phyloP scores from a whole-genome alignment of 2,797 vertebrate genomes.

The Pangasius krempfi region DNA sequence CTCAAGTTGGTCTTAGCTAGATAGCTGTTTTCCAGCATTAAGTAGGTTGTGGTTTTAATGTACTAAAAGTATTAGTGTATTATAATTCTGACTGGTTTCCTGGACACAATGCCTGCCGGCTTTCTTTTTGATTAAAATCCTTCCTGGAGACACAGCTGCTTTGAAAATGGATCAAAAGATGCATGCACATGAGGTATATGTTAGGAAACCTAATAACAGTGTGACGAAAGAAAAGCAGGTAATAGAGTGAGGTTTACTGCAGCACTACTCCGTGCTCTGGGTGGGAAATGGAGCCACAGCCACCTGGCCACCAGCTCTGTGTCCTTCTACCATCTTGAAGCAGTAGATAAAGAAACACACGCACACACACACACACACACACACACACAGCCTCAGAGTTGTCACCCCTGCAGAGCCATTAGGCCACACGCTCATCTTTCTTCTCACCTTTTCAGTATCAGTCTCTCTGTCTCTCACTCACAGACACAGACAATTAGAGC shows the following conservation, averaged over 20 bases:
- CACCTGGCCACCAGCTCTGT: neutral
- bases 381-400: neutral
- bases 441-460: constrained; percentile 2
- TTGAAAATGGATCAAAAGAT: constrained; percentile 3
- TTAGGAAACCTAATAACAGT: neutral
- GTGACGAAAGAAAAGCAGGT: neutral
- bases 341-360: constrained; percentile 32
- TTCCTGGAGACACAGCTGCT: neutral
- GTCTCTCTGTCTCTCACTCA: constrained; percentile 12
- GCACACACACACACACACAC: neutral
- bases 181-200: neutral
- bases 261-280: neutral
- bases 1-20: neutral
- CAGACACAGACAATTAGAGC: constrained; percentile 16
- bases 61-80: neutral
- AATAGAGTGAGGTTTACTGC: neutral
- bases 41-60: neutral
- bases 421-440: constrained; percentile 12
- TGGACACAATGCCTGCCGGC: neutral
- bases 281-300: constrained; percentile 6
- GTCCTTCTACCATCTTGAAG: constrained; percentile 35
- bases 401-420: constrained; percentile 25
- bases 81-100: neutral
- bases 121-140: neutral
- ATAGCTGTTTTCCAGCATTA: neutral